Evolutionary conservation across 2,797 vertebrate species (phyloP), one percentile per base, ranked within the genome.

Genomic region (Otolemur crassicaudatus): DNA sequence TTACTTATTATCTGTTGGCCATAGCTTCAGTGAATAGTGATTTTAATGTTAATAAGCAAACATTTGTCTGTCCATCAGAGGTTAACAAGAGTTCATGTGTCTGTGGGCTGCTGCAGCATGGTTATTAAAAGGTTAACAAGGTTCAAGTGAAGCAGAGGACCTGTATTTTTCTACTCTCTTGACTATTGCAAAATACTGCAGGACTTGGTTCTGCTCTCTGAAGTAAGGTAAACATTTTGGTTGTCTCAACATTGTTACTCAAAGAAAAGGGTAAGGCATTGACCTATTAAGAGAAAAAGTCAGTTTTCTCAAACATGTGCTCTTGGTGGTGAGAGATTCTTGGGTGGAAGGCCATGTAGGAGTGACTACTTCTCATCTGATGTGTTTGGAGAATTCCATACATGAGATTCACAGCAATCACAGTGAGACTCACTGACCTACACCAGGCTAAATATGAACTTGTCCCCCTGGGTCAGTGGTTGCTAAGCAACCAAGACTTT

Each of bases 81-180:
- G 83, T 92, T 95, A 91, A 93, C 19, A 61, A 88, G 94, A 92
- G 58, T 75, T 73, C 20, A 31, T 23, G 61, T 61, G 37, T 90
- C 82, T n/a, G 8, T 58, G 25, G 67, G n/a, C 34, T 96, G 90
- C 85, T 11, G 46, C n/a, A 77, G 29, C 12, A 12, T 23, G 53
- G 37, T 92, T 90, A 91, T 95, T 96, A 96, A 86, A 88, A 80
- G 84, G 87, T 96, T 95, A 94, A 96, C 14, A 29, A 95, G 90
- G 67, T 83, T 88, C 58, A 85, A 58, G 37, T 76, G 61, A 96
- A 88, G 79, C 75, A 53, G 85, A 11, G 22, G 12, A 72, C 10
- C 34, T 90, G 49, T 58, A 37, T 40, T 90, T 97, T 87, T 73
- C 49, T n/a, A 63, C 14, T 43, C 19, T 83, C 72, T 73, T 34